Percentiles rank a stretch among this genome's conserved stretches.
Evolutionary conservation across 2,113 vertebrate genomes (phyloP).

Genomic region (Triplophysa dalaica): DNA sequence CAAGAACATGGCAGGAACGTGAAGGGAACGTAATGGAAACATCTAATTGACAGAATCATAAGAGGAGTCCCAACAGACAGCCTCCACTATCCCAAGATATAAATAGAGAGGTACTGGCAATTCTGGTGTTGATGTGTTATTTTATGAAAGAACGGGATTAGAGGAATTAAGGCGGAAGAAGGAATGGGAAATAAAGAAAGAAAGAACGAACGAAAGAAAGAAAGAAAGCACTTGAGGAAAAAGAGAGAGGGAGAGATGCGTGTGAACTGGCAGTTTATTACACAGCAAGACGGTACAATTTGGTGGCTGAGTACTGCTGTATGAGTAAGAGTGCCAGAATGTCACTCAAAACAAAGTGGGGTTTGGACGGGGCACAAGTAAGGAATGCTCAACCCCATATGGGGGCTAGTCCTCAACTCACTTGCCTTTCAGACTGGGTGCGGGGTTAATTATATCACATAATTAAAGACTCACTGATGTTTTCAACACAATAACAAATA

Average conservation of each 20-base stretch:
- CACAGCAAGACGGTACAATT: slow-evolving; percentile 62
- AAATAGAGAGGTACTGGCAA: slow-evolving; percentile 77
- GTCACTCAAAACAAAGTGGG: slow-evolving; percentile 80
- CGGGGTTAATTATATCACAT: slow-evolving; percentile 61
- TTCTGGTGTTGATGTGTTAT: neutral
- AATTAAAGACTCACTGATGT: slow-evolving; percentile 56
- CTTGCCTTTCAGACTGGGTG: slow-evolving; percentile 59
- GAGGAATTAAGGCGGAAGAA: too few species aligned
- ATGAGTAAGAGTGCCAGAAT: slow-evolving; percentile 73
- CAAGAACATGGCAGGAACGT: slow-evolving; percentile 34
- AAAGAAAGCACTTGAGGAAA: slow-evolving; percentile 59
- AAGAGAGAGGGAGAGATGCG: slow-evolving; percentile 21
- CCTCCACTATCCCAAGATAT: slow-evolving; percentile 74
- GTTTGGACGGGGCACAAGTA: slow-evolving; percentile 72
- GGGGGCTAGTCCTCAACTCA: slow-evolving; percentile 55
- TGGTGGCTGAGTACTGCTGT: slow-evolving; percentile 71
- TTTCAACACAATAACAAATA: neutral
- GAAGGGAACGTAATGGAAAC: slow-evolving; percentile 65
- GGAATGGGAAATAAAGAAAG: neutral
- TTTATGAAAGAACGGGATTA: too few species aligned
- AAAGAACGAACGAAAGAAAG: slow-evolving; percentile 51
- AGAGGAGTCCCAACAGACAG: slow-evolving; percentile 72
- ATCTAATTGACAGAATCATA: slow-evolving; percentile 73
- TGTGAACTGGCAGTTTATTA: slow-evolving; percentile 45
- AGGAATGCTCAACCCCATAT: slow-evolving; percentile 59